A percentile compares a stretch with the other conserved stretches of the same genome.
phyloP scores from a whole-genome alignment of 2,797 vertebrate species.

The Neosalanx taihuensis region DNA sequence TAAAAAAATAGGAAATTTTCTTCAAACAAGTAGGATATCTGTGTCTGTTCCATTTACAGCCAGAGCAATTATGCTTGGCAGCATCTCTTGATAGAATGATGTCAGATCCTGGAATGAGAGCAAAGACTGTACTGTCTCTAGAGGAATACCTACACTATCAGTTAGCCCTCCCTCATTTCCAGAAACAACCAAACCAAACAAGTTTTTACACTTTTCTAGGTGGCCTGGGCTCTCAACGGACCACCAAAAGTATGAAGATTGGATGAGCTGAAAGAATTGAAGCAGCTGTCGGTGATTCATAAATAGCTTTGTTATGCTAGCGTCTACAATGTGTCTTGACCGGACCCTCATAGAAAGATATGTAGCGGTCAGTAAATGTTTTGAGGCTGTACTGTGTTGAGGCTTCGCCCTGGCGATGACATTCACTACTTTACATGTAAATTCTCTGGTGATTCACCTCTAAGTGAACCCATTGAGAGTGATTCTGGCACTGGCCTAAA shows the following conservation, averaged over 20 bases:
- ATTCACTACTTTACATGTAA: constrained; percentile 72
- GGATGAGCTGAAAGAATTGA: neutral
- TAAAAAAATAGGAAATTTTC: constrained; percentile 45
- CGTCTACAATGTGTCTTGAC: constrained; percentile 19
- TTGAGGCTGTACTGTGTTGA: constrained; percentile 33
- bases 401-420: constrained; percentile 57
- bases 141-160: constrained; percentile 27
- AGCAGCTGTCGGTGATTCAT: constrained; percentile 29
- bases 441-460: constrained; percentile 72
- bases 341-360: constrained; percentile 37
- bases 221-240: constrained; percentile 3
- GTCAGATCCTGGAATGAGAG: constrained; percentile 56
- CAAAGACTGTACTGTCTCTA: constrained; percentile 38
- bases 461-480: constrained; percentile 66
- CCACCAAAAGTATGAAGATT: constrained; percentile 43
- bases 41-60: constrained; percentile 47
- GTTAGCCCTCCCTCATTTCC: constrained; percentile 38
- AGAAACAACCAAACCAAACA: constrained; percentile 37
- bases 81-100: constrained; percentile 42
- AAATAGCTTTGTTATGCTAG: constrained; percentile 33
- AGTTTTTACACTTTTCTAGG: constrained; percentile 14
- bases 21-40: constrained; percentile 32
- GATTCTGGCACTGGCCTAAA: constrained; percentile 63
- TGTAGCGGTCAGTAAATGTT: constrained; percentile 44
- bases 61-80: constrained; percentile 50